Percentiles rank a stretch among this genome's conserved stretches.
phyloP scores from a whole-genome alignment of 2,888 invertebrate species.

The Dynastes maya region DNA sequence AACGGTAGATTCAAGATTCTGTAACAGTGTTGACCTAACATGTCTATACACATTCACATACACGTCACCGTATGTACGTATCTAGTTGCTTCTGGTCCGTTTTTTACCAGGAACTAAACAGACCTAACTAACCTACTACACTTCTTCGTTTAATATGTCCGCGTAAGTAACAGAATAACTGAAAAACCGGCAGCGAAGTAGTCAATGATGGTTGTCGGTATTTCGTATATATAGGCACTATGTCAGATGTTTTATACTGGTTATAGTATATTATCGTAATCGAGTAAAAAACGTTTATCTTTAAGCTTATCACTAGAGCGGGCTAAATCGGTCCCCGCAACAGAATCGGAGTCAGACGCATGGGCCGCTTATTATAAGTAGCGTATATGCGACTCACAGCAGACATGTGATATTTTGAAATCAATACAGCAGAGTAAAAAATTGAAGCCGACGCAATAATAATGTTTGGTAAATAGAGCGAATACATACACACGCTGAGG shows the following conservation, averaged over 20 bases:
- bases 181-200: conserved; percentile 32
- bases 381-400: too few relatives aligned
- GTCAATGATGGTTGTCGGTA: conserved; percentile 4
- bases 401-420: too few relatives aligned
- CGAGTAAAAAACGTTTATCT: background rate
- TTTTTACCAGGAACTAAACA: conserved; percentile 41
- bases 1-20: conserved; percentile 39
- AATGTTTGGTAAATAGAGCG: too few relatives aligned
- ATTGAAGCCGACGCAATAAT: too few relatives aligned
- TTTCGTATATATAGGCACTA: background rate
- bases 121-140: conserved; percentile 43
- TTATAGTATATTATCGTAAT: conserved; percentile 7
- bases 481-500: too few relatives aligned
- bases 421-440: too few relatives aligned
- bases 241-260: conserved; percentile 18
- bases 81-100: conserved; percentile 11
- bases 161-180: conserved; percentile 25
- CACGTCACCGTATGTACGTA: background rate
- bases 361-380: too few relatives aligned
- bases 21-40: conserved; percentile 36
- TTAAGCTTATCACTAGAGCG: too few relatives aligned
- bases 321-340: too few relatives aligned
- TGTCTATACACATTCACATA: conserved; percentile 14
- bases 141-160: conserved; percentile 26
- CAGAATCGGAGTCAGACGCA: too few relatives aligned